Conservation (phyloP, 2,888 invertebrate genomes). For the Caenorhabditis wallacei region DNA sequence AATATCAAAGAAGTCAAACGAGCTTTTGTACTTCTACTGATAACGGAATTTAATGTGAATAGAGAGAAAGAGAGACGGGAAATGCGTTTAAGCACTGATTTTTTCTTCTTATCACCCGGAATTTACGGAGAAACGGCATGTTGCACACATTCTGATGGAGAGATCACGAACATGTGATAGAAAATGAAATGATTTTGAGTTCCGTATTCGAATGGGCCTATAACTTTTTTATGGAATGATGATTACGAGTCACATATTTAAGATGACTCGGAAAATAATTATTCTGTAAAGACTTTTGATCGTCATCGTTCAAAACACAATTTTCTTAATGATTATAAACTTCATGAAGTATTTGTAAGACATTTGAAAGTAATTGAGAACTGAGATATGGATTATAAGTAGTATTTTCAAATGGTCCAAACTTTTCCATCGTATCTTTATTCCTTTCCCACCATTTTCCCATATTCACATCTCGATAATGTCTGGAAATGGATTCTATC, state of each 20-base stretch:
- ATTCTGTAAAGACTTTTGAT: background rate
- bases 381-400: constrained; percentile 30
- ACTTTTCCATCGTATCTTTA: constrained; percentile 7
- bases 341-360: constrained; percentile 29
- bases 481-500: constrained; percentile 13
- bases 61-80: background rate
- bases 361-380: constrained; percentile 28
- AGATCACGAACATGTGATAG: constrained; percentile 54
- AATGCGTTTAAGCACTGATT: background rate
- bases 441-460: constrained; percentile 44
- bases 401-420: constrained; percentile 39
- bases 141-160: constrained; percentile 40
- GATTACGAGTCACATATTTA: background rate
- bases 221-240: background rate
- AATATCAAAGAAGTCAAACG: constrained; percentile 15
- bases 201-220: constrained; percentile 6
- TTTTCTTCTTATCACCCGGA: constrained; percentile 53
- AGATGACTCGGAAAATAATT: no score
- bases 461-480: constrained; percentile 54
- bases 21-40: constrained; percentile 42
- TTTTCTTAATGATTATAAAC: constrained; percentile 22
- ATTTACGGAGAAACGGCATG: constrained; percentile 44
- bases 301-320: background rate
- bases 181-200: constrained; percentile 19
- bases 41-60: constrained; percentile 22